Percentiles rank a stretch among this genome's conserved stretches.
Conservation (phyloP, 2,113 vertebrate genomes). For the Siphamia tubifer region DNA sequence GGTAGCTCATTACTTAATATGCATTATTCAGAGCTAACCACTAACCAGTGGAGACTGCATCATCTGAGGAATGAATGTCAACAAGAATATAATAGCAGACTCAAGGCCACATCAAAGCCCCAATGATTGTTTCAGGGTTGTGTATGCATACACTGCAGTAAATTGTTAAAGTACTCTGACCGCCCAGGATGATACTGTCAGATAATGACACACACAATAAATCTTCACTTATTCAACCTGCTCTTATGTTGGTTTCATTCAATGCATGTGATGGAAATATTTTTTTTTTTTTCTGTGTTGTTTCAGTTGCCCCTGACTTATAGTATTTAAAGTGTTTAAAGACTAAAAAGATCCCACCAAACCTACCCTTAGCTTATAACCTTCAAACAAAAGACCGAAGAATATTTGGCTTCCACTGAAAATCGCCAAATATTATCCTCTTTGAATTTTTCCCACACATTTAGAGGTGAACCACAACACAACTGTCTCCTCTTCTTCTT, state of each 20-base stretch:
- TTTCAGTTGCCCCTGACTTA: neutral
- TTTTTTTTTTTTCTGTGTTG: neutral
- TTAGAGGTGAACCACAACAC: conserved; percentile 42
- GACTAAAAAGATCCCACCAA: conserved; percentile 16
- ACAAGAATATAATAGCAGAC: conserved; percentile 46
- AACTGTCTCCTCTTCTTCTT: conserved; percentile 28
- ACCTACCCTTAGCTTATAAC: conserved; percentile 1
- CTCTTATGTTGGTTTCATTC: conserved; percentile 8
- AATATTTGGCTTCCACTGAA: conserved; percentile 19
- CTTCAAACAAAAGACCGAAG: conserved; percentile 16
- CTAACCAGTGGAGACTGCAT: conserved; percentile 45
- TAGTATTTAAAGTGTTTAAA: conserved; percentile 8
- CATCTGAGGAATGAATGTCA: conserved; percentile 49
- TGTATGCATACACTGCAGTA: conserved; percentile 9
- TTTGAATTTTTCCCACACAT: conserved; percentile 45
- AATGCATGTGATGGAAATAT: neutral
- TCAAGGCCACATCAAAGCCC: conserved; percentile 23
- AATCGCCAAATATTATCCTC: conserved; percentile 31
- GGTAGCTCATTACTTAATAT: conserved; percentile 80
- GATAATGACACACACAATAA: conserved; percentile 1
- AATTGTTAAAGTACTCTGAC: conserved; percentile 10
- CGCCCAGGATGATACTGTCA: conserved; percentile 27
- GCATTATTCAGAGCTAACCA: conserved; percentile 78
- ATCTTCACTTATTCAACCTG: conserved; percentile 6
- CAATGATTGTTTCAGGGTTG: conserved; percentile 28